Conservation (phyloP, 2,797 vertebrate species). For the Alauda arvensis region DNA sequence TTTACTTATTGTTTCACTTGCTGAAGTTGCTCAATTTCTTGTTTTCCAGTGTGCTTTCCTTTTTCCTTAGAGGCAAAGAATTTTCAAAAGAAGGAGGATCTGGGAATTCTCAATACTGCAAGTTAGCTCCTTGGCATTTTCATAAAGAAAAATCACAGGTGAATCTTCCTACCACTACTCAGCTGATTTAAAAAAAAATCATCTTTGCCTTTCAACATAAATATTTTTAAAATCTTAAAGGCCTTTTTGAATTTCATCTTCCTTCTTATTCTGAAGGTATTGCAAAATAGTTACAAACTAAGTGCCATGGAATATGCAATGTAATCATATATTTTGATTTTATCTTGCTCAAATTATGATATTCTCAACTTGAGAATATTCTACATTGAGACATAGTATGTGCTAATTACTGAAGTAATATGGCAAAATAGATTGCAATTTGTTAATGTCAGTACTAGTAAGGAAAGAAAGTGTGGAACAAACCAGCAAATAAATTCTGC, state of each 20-base stretch:
- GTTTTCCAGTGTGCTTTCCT: constrained; percentile 50
- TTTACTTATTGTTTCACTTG: background rate
- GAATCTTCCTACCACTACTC: background rate
- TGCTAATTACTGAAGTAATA: background rate
- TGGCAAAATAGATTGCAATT: background rate
- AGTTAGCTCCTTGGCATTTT: constrained; percentile 46
- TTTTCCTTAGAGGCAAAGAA: background rate
- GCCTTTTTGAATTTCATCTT: background rate
- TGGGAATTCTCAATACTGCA: background rate
- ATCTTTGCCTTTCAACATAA: background rate
- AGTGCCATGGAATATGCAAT: background rate
- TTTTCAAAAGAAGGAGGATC: background rate
- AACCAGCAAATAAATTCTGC: background rate
- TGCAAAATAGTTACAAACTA: background rate
- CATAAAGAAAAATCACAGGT: constrained; percentile 39
- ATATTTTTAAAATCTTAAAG: background rate
- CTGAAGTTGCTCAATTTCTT: background rate
- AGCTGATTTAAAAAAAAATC: background rate
- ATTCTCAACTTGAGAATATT: background rate
- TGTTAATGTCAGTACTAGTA: background rate
- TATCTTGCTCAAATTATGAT: background rate
- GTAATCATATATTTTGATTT: background rate
- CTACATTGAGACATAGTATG: background rate
- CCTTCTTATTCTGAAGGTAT: background rate
- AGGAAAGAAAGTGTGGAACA: background rate